A percentile compares a stretch with the other conserved stretches of the same genome.
Conservation (phyloP, 2,888 invertebrate species). For the Drosophila meridiana region DNA sequence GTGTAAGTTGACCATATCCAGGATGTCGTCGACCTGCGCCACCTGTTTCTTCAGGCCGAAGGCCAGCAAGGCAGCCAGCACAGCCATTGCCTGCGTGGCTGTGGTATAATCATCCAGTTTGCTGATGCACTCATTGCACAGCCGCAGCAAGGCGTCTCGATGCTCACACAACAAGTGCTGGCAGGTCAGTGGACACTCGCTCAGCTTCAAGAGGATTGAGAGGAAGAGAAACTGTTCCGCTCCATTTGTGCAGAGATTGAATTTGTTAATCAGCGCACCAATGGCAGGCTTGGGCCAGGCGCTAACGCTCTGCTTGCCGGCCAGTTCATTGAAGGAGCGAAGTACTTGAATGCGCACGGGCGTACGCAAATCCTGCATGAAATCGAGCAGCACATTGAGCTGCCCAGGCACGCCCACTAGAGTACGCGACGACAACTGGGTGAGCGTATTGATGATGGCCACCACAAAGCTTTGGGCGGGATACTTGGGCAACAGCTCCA, state of each 20-base stretch:
- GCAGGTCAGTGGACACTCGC: slow-evolving; percentile 84
- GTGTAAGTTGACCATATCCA: slow-evolving; percentile 83
- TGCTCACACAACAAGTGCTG: slow-evolving; percentile 83
- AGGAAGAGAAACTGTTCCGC: slow-evolving; percentile 84
- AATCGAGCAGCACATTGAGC: slow-evolving; percentile 88
- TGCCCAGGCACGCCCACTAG: slow-evolving; percentile 96
- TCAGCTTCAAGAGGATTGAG: slow-evolving; percentile 83
- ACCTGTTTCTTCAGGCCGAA: slow-evolving; percentile 68
- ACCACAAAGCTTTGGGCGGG: slow-evolving; percentile 92
- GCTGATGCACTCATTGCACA: slow-evolving; percentile 83
- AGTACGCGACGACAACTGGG: slow-evolving; percentile 94
- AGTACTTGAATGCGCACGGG: slow-evolving; percentile 89
- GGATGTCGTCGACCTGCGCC: slow-evolving; percentile 68
- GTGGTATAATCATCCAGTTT: slow-evolving; percentile 83
- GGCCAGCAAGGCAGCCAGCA: slow-evolving; percentile 81
- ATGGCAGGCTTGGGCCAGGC: slow-evolving; percentile 90
- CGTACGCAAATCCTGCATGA: slow-evolving; percentile 90
- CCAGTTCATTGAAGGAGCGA: slow-evolving; percentile 89
- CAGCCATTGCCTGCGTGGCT: slow-evolving; percentile 83
- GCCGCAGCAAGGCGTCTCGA: slow-evolving; percentile 77
- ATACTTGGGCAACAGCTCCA: slow-evolving; percentile 90
- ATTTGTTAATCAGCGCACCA: slow-evolving; percentile 81
- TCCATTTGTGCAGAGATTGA: slow-evolving; percentile 81
- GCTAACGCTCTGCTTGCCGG: slow-evolving; percentile 90
- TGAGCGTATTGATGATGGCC: slow-evolving; percentile 94